phyloP scores from a whole-genome alignment of 2,797 vertebrate genomes.

The Holocentrus rufus region DNA sequence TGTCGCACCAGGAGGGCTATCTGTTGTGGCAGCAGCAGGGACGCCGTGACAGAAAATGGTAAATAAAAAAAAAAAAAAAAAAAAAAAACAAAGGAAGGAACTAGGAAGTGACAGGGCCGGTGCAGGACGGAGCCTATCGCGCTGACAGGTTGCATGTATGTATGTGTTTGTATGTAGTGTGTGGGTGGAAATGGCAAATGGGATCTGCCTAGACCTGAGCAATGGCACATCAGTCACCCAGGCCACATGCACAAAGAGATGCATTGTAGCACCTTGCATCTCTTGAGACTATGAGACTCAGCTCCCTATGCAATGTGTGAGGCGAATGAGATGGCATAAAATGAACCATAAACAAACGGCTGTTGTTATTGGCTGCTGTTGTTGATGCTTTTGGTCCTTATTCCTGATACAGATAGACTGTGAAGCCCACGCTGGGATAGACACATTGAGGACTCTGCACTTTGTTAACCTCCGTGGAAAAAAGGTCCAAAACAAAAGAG shows the following conservation, averaged over 20 bases:
- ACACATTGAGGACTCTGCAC: no score
- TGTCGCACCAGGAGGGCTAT: slow-evolving; percentile 35
- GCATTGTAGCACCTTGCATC: neutral
- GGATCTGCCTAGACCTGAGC: neutral
- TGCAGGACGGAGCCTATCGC: neutral
- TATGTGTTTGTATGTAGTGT: neutral
- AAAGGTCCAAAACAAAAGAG: no score
- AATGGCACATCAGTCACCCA: slow-evolving; percentile 1
- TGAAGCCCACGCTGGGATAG: no score
- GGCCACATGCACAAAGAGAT: neutral
- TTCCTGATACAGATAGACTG: no score
- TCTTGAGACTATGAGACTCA: neutral
- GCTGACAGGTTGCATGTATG: slow-evolving; percentile 9
- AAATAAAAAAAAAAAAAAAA: neutral
- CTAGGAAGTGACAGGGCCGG: neutral
- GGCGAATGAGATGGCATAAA: slow-evolving; percentile 10
- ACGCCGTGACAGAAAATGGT: neutral
- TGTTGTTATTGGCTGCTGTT: neutral
- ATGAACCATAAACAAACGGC: slow-evolving; percentile 16
- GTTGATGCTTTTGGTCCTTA: neutral
- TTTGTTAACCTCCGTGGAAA: no score
- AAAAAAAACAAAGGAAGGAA: neutral
- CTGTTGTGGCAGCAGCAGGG: slow-evolving; percentile 45
- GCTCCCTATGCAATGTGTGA: slow-evolving; percentile 12
- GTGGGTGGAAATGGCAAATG: slow-evolving; percentile 15